Evolutionary conservation across 2,113 vertebrate species (phyloP), one percentile per base, ranked within the genome.

Genomic region (Monopterus albus): DNA sequence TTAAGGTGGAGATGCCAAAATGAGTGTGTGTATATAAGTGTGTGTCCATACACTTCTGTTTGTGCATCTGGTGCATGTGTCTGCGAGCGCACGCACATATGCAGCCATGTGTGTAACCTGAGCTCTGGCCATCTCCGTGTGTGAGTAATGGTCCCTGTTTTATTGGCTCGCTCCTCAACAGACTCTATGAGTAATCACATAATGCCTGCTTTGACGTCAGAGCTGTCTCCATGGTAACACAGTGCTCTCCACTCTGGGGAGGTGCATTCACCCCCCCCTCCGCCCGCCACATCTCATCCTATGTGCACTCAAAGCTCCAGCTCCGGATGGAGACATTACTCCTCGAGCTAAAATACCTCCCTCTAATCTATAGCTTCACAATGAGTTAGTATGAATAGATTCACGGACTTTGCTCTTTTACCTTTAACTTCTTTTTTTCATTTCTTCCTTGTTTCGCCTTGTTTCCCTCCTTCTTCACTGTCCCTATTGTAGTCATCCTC

Each of bases 101-200:
- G 64, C 52, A 50, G 72, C 73, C 57, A 46, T 84, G 79, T 74
- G 85, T 88, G 90, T 77, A 90, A 90, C 83, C 76, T 77, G 84
- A 91, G 84, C 84, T 79, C 72, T 18, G 83, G 82, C 83, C 83
- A 78, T 87, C 77, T 84, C 75, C 42, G 75, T 64, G 69, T 88
- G 84, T 89, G 91, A 91, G 91, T 91, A 92, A 92, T 92, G 88
- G 89, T 82, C 87, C 81, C 81, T 85, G 83, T 91, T 92, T 92
- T 90, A 92, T 92, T 89, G 89, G 89, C 82, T 83, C 49, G 82
- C 89, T 91, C 84, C 89, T 90, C 87, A 88, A 88, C 91, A 89
- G 90, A 91, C 84, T 90, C 87, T 80, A 87, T 91, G 91, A 91
- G 89, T 91, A 92, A 92, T 92, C 91, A 91, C 91, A 91, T 90